A percentile compares a stretch with the other conserved stretches of the same genome.
Conservation (phyloP, 1,140 invertebrate genomes). For the Orchesella cincta region DNA sequence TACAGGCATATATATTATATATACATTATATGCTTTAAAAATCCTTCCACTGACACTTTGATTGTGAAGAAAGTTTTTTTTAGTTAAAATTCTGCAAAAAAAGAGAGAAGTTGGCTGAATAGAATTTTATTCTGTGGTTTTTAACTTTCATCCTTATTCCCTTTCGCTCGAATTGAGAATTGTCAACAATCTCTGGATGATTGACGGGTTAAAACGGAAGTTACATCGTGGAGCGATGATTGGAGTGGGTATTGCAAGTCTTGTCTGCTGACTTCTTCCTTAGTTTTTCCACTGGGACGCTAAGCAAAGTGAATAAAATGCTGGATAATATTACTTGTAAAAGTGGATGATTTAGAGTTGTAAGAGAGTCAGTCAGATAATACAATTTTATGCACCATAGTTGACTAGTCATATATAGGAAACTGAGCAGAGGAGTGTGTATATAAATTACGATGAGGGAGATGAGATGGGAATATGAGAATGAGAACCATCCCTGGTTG, state of each 20-base stretch:
- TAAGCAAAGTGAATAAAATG: constrained; percentile 16
- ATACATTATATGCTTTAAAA: too few species aligned
- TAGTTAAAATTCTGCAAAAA: too few species aligned
- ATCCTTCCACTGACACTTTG: too few species aligned
- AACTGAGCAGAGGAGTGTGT: too few species aligned
- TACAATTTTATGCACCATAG: neutral
- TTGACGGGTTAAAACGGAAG: neutral
- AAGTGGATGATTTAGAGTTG: neutral
- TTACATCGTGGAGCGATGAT: neutral
- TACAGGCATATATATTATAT: too few species aligned
- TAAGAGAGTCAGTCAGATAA: neutral
- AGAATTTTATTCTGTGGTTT: neutral
- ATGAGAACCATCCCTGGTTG: neutral
- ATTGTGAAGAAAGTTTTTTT: too few species aligned
- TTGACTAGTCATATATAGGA: too few species aligned
- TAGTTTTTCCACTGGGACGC: neutral
- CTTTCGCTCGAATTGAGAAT: neutral
- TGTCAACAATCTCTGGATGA: neutral
- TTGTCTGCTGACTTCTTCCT: neutral
- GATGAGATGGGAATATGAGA: too few species aligned
- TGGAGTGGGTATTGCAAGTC: neutral
- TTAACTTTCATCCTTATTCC: neutral
- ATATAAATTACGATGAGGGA: too few species aligned
- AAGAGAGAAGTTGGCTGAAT: too few species aligned
- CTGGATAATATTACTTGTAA: neutral